Base-by-base conservation (phyloP, 2,888 invertebrate species). In the Lymantria monacha region DNA sequence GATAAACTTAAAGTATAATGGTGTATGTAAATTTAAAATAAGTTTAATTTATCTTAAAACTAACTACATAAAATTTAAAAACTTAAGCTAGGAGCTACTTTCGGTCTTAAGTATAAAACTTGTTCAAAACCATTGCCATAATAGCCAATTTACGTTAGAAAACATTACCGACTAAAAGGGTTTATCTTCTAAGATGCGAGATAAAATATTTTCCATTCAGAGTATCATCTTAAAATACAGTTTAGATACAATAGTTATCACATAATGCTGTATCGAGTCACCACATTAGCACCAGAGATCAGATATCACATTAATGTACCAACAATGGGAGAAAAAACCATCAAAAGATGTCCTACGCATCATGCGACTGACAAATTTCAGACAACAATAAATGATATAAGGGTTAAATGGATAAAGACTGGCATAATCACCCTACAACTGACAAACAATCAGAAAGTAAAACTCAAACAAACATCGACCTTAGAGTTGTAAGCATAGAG, bases 351-450 rank as follows among this genome's bases (percentile, higher is more conserved):
- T 74, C 76, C 79, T 79, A 80, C 80, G 79, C 84, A 81, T 81
- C 80, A 78, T 79, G 72, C 81, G 83, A 85, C 89, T 88, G 90
- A 90, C 90, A 89, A 90, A 89, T 89, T 89, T 84, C 68, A 67
- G 73, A 83, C 83, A 87, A 88, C 89, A 89, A 89, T 83, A 79
- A 77, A 82, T 82, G 78, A 80, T 83, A 76, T 81, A 85, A 85
- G 86, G 87, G 87, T 86, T 87, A 86, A 87, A 87, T 79, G 83
- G 79, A 83, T 79, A 80, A 79, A 70, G 74, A 70, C 64, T 67
- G 43, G 66, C 84, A 66, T 82, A 53, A 7, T 51, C 68, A 47
- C 9, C 44, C 12, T 54, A 0, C 44, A 2, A 1, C 36, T 8
- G 52, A 22, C 43, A 47, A 30, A 46, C 65, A 44, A 63, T 42